Conservation (phyloP, 2,888 invertebrate genomes). For the Rhopalosiphum nymphaeae region DNA sequence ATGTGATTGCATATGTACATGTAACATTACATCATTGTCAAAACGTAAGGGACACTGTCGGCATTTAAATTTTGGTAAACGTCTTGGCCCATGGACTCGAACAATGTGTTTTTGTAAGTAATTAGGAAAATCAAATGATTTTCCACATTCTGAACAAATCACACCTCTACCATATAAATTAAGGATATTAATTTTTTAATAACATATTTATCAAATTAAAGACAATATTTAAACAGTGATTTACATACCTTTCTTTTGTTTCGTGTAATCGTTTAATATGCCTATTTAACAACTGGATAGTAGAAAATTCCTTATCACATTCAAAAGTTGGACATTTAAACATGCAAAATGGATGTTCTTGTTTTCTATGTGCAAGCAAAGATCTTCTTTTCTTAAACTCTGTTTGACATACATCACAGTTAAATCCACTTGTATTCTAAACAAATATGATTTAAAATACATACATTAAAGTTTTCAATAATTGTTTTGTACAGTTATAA, state of each 20-base stretch:
- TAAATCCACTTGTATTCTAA: constrained; percentile 53
- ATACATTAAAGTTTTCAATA: not conserved
- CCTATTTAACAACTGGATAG: constrained; percentile 66
- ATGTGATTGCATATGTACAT: constrained; percentile 55
- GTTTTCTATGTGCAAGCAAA: constrained; percentile 54
- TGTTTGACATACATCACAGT: constrained; percentile 52
- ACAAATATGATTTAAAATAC: not conserved
- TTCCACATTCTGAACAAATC: constrained; percentile 54
- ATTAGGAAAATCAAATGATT: constrained; percentile 55
- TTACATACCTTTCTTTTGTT: constrained; percentile 45
- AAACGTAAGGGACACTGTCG: constrained; percentile 50
- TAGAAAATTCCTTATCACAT: constrained; percentile 67
- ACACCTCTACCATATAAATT: constrained; percentile 15
- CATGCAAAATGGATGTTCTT: constrained; percentile 50
- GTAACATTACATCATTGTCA: constrained; percentile 54
- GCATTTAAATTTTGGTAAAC: constrained; percentile 57
- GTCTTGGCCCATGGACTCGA: constrained; percentile 51
- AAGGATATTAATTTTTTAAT: not conserved
- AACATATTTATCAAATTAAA: not conserved
- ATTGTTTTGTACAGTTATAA: not conserved
- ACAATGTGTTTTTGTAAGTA: constrained; percentile 61
- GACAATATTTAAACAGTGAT: not conserved
- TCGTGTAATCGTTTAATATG: constrained; percentile 65
- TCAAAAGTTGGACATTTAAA: constrained; percentile 58
- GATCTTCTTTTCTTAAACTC: constrained; percentile 40